Evolutionary conservation across 2,888 invertebrate genomes (phyloP), one percentile per base, ranked within the genome.

Genomic region (Acrocyrtus sp.): DNA sequence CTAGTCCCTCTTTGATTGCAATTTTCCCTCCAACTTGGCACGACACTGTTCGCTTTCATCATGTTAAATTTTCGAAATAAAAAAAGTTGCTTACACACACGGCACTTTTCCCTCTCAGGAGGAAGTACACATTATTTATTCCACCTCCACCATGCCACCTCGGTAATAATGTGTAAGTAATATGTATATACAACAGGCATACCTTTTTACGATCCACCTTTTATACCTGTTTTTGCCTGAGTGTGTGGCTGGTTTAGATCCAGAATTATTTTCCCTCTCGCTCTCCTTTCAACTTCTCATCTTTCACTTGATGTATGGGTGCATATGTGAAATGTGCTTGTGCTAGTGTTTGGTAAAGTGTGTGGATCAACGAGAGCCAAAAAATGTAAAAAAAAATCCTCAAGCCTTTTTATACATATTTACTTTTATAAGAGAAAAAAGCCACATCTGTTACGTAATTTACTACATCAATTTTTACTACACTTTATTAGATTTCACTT

Each of bases 361-460:
- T n/a, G n/a, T n/a, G n/a, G n/a, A n/a, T n/a, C n/a, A n/a, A n/a
- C 8, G 5, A 39, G 67, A 66, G 50, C 58, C 53, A 53, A 60
- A 61, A 68, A n/a, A 43, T 56, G 56, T 65, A 54, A 67, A 67
- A 34, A 47, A 60, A 51, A 61, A 68, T 17, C 6, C 4, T 12
- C n/a, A 53, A n/a, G 45, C 4, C n/a, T 45, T 8, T 45, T 8
- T 45, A 63, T 26, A n/a, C n/a, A n/a, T n/a, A n/a, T n/a, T n/a
- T n/a, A n/a, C n/a, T n/a, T 62, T 10, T 47, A 39, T 53, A n/a
- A 58, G 51, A 56, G 62, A 39, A 41, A 69, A 68, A 69, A 69
- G 69, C 69, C 69, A 69, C 69, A 69, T 69, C 69, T 69, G 69
- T 62, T 61, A 69, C 69, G 69, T 69, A 69, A 69, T 69, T 69